Conservation (phyloP, 1,140 invertebrate species). For the Heterodera schachtii region DNA sequence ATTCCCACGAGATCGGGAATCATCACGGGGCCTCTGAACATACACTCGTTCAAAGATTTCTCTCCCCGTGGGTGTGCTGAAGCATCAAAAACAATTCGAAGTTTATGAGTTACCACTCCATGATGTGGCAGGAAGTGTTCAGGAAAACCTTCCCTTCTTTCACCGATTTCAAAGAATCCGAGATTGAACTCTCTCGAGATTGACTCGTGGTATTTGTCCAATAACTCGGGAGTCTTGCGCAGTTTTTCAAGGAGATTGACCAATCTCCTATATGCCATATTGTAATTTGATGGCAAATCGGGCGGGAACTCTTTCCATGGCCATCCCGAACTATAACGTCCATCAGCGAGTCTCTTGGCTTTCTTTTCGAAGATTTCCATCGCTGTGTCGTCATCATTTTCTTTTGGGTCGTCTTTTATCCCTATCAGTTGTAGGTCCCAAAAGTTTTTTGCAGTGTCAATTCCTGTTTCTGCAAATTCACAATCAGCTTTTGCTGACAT, state of each 20-base stretch:
- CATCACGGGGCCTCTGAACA: not conserved
- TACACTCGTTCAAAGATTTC: not conserved
- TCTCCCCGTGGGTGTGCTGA: not conserved
- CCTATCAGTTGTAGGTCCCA: constrained; percentile 1
- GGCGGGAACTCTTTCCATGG: constrained; percentile 1
- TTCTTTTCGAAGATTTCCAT: constrained; percentile 14
- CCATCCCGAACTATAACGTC: constrained; percentile 4
- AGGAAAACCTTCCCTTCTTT: not conserved
- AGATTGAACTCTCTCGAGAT: not conserved
- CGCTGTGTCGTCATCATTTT: not conserved
- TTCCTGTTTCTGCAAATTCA: not conserved
- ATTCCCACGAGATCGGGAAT: constrained; percentile 10
- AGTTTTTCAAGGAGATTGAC: not conserved
- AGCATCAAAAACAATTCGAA: constrained; percentile 3
- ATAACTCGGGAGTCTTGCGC: not conserved
- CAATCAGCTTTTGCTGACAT: not conserved
- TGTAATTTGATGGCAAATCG: constrained; percentile 3
- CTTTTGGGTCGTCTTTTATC: not conserved
- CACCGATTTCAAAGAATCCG: not conserved
- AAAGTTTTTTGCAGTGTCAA: not conserved
- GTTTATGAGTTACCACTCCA: constrained; percentile 3
- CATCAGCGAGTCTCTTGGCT: not conserved
- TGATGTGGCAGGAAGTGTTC: constrained; percentile 14
- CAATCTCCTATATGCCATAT: constrained; percentile 12
- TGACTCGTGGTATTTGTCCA: not conserved